phyloP scores from a whole-genome alignment of 2,888 invertebrate species.

The Geotrupes spiniger region DNA sequence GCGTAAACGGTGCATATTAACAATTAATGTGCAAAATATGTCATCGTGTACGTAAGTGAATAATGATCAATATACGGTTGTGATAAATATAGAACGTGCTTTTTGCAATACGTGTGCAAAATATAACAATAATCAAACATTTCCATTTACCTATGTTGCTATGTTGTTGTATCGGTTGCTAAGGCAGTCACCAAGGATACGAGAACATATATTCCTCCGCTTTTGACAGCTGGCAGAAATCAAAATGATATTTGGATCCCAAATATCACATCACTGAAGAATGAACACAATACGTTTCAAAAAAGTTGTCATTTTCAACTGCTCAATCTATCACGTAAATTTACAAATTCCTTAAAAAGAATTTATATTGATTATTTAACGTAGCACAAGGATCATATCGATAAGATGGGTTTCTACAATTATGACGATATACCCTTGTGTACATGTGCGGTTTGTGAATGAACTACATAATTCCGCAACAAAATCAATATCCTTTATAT shows the following conservation, averaged over 20 bases:
- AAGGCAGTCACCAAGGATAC: slow-evolving; percentile 53
- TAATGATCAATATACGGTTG: neutral
- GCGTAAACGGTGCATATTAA: slow-evolving; percentile 31
- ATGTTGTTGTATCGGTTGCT: slow-evolving; percentile 55
- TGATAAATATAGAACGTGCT: slow-evolving; percentile 16
- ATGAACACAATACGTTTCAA: neutral
- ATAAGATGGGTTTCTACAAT: neutral
- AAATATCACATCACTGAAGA: neutral
- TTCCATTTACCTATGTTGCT: slow-evolving; percentile 49
- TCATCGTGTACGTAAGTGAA: slow-evolving; percentile 7
- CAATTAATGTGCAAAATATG: slow-evolving; percentile 24
- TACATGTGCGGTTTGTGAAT: neutral
- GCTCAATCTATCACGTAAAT: neutral
- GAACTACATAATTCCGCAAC: slow-evolving; percentile 1
- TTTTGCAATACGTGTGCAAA: slow-evolving; percentile 17
- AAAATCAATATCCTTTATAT: too few species aligned
- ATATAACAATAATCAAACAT: slow-evolving; percentile 30
- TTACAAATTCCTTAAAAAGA: neutral
- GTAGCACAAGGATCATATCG: neutral
- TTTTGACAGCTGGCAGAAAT: slow-evolving; percentile 45
- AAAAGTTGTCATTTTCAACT: neutral
- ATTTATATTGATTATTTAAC: slow-evolving; percentile 5
- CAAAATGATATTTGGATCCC: neutral
- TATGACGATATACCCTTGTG: neutral
- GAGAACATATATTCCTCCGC: slow-evolving; percentile 42